Conservation (phyloP, 2,888 invertebrate species). For the Anthrax anthrax region DNA sequence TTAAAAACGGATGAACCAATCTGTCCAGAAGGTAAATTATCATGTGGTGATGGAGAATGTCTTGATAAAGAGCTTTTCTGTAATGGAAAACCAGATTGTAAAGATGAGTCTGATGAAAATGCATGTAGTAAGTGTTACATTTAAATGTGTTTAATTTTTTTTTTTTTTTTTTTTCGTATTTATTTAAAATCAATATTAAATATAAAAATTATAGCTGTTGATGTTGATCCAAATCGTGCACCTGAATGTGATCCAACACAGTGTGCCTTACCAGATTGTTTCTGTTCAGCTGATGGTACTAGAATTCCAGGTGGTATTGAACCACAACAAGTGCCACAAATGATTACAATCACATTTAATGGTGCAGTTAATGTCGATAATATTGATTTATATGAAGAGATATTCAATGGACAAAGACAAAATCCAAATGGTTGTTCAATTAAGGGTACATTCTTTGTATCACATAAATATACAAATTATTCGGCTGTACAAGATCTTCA, state of each 20-base stretch:
- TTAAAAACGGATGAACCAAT: constrained; percentile 87
- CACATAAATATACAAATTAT: constrained; percentile 86
- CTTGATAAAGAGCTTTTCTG: constrained; percentile 85
- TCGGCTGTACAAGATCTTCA: constrained; percentile 80
- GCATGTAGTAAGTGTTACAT: constrained; percentile 86
- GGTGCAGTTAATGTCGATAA: constrained; percentile 88
- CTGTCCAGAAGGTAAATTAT: constrained; percentile 77
- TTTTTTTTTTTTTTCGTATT: neutral
- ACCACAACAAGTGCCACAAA: constrained; percentile 75
- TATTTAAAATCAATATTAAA: neutral
- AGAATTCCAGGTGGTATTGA: constrained; percentile 75
- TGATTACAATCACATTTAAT: constrained; percentile 86
- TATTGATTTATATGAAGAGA: constrained; percentile 79
- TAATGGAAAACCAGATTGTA: constrained; percentile 83
- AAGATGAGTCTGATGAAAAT: constrained; percentile 89
- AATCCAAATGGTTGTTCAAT: constrained; percentile 85
- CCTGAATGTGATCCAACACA: constrained; percentile 83
- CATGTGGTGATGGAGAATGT: constrained; percentile 86
- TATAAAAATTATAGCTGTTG: constrained; percentile 51
- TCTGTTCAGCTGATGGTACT: constrained; percentile 85
- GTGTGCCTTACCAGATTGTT: constrained; percentile 79
- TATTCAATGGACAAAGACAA: constrained; percentile 70
- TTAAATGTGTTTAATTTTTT: neutral
- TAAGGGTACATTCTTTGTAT: constrained; percentile 81
- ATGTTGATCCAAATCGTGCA: constrained; percentile 79